phyloP scores from a whole-genome alignment of 2,888 invertebrate genomes.

The Hetaerina titia region DNA sequence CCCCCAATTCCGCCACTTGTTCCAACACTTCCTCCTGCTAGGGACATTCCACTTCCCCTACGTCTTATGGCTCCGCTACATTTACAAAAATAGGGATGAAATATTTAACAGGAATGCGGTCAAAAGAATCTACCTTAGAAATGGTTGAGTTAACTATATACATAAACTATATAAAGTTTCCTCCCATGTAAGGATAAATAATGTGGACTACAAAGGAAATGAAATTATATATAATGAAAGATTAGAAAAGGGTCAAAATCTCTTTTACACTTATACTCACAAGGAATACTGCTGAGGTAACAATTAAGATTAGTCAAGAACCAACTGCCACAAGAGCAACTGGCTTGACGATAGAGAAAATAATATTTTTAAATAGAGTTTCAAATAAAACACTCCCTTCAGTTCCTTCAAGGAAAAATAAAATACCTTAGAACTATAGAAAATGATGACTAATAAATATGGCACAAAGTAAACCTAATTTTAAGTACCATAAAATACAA shows the following conservation, averaged over 20 bases:
- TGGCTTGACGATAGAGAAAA: no score
- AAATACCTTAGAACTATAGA: not conserved
- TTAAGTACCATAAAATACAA: not conserved
- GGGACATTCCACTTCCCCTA: conserved; percentile 63
- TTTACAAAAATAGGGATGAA: conserved; percentile 28
- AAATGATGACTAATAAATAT: not conserved
- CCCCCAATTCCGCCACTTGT: conserved; percentile 41
- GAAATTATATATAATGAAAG: not conserved
- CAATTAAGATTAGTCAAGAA: not conserved
- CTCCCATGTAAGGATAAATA: not conserved
- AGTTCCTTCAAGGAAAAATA: not conserved
- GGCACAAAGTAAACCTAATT: not conserved
- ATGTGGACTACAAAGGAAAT: not conserved
- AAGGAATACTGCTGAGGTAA: not conserved
- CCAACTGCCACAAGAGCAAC: not conserved
- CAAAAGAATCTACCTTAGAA: not conserved
- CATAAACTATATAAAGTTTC: not conserved
- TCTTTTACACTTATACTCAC: not conserved
- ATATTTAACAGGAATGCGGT: conserved; percentile 2
- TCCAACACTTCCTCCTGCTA: conserved; percentile 31
- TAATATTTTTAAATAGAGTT: not conserved
- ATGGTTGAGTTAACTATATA: not conserved
- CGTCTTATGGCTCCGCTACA: conserved; percentile 58
- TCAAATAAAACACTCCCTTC: not conserved
- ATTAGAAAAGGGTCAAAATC: not conserved